These are phyloP conservation scores for Scartelaos histophorus DNA, from an alignment of 2,113 vertebrate species.

Conservation along the genomic window DNA sequence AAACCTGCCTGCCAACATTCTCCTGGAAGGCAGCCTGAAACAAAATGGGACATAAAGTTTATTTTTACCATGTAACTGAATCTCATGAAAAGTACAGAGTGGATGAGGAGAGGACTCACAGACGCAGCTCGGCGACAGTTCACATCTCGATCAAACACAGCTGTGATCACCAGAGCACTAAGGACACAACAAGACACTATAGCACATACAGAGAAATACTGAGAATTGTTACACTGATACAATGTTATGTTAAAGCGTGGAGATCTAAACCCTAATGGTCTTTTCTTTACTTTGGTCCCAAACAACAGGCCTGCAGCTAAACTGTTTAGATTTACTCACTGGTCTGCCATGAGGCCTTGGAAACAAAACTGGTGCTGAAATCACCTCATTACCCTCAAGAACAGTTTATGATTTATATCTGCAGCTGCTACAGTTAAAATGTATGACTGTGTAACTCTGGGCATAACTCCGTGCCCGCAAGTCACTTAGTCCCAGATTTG, in stretches of 20 bases:
- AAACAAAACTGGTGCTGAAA: constrained; percentile 37
- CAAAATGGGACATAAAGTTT: constrained; percentile 36
- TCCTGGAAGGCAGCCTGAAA: constrained; percentile 97
- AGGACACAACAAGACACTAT: constrained; percentile 10
- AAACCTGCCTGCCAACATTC: constrained; percentile 99
- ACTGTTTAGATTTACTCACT: constrained; percentile 19
- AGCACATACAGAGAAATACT: neutral
- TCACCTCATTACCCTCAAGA: constrained; percentile 3
- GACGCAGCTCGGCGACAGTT: constrained; percentile 90
- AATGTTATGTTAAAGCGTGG: neutral
- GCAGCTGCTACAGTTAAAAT: constrained; percentile 5
- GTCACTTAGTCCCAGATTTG: constrained; percentile 33
- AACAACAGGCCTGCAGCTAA: constrained; percentile 31
- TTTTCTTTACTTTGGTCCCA: neutral
- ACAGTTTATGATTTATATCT: constrained; percentile 14
- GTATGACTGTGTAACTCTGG: constrained; percentile 4
- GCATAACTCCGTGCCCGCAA: constrained; percentile 21
- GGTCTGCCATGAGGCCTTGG: constrained; percentile 24
- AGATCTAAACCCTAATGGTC: too few relatives aligned
- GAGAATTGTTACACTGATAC: neutral
- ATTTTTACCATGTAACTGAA: constrained; percentile 11
- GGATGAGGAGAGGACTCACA: constrained; percentile 72
- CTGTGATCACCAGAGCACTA: constrained; percentile 85
- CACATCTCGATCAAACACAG: constrained; percentile 85
- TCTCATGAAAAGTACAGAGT: neutral